Base-by-base conservation (phyloP, 37 sponge, comb jelly and placozoan species). In the Theonella swinhoei region DNA sequence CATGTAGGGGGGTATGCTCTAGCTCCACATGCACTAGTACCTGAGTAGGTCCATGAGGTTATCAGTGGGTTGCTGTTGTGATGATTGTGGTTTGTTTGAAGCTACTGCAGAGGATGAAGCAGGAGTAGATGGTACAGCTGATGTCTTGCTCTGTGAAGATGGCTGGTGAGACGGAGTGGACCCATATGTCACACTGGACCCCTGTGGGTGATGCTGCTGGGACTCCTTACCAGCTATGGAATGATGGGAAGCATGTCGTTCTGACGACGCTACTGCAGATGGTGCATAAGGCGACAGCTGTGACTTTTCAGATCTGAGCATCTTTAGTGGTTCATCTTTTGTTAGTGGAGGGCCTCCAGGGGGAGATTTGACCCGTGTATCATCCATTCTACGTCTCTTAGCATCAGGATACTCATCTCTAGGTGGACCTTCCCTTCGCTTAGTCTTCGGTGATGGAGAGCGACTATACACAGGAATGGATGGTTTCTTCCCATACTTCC, bases 31-130 rank as follows among this genome's bases (percentile, higher is more conserved):
- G 54, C 70, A 59, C 86, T 92, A 95, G 17, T 87, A 69, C 34
- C 88, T 73, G 47, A 88, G 82, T 4, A 88, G 76, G 64, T 88
- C 70, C 40, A 88, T 25, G 34, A 88, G 88, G 83, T 74, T 73
- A 68, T 84, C 71, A 8, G 60, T 66, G 23, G 37, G 67, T 64
- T 64, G 54, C 39, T 73, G 75, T 1, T 36, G 58, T 74, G 26
- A 25, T 36, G 42, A 30, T 37, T 72, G 74, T 29, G n/a, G n/a
- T n/a, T n/a, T n/a, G n/a, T n/a, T n/a, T n/a, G n/a, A n/a, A n/a
- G n/a, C n/a, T n/a, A n/a, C n/a, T n/a, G n/a, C n/a, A n/a, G n/a
- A n/a, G n/a, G n/a, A n/a, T n/a, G 17, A 1, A 69, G 35, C 31
- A 34, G 7, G 5, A 24, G 11, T 24, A 20, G 67, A 28, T 65